Evolutionary conservation across 2,113 vertebrate genomes (phyloP), one percentile per base, ranked within the genome.

Genomic region (Microcebus tavaratra): DNA sequence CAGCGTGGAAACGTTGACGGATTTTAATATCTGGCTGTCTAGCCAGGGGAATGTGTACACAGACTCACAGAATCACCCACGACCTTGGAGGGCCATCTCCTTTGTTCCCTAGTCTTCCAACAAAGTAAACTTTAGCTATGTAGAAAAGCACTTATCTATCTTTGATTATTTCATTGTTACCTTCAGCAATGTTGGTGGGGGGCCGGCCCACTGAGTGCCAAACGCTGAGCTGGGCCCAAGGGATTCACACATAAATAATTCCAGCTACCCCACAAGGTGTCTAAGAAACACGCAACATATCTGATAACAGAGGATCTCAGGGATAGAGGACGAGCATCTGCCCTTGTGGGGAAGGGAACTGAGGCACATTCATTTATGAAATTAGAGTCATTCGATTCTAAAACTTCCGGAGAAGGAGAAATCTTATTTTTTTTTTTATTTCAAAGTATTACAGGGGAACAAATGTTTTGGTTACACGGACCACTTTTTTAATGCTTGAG

Each of bases 11-110:
- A 91, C 7, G 0, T 6, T 82, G 95, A 87, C 86, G 11, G 94
- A 63, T 95, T 97, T 97, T 94, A 93, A 93, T 96, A 92, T 93
- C 80, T 78, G 39, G 36, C 75, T 92, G 70, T 90, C 96, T 81
- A 80, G 91, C 73, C 65, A n/a, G 17, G 34, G 88, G 34, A 65
- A 39, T n/a, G 63, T 63, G 63, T 14, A 42, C 50, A 53, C 17
- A 53, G 68, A 76, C 11, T n/a, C 59, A 23, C 48, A 86, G 83
- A 88, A 34, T 88, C 67, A 25, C 11, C 6, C 79, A 15, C 0
- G 53, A 94, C 89, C 89, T 98, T 97, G 91, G 65, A 94, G n/a
- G 34, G 50, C 18, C 11, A 1, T 59, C 42, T 25, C 18, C 55
- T 95, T 82, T 42, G 6, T 34, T 84, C 55, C 11, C 86, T 21